These are phyloP conservation scores for Agrochola circellaris DNA, from an alignment of 2,888 invertebrate genomes.

Conservation along the genomic window DNA sequence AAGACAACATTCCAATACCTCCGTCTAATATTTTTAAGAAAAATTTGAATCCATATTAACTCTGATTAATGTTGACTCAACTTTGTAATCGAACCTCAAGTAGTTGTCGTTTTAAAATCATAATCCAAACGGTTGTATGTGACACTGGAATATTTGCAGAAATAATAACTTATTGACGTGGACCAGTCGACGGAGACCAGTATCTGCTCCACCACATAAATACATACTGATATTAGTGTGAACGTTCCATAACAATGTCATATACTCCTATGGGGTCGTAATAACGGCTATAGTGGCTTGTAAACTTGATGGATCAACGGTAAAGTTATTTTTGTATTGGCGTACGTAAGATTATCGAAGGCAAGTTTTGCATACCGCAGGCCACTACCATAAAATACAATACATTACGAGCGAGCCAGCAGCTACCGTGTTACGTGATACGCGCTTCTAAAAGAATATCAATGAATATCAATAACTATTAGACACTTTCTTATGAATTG, in stretches of 20 bases:
- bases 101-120: constrained; percentile 70
- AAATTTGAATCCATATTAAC: constrained; percentile 31
- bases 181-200: constrained; percentile 76
- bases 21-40: constrained; percentile 36
- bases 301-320: constrained; percentile 61
- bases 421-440: constrained; percentile 87
- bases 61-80: constrained; percentile 54
- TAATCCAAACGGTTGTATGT: constrained; percentile 77
- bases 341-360: constrained; percentile 84
- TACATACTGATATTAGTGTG: constrained; percentile 62
- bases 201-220: constrained; percentile 76
- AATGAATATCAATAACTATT: constrained; percentile 77
- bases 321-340: constrained; percentile 78
- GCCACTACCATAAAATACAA: constrained; percentile 87
- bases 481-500: constrained; percentile 77
- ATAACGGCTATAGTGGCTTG: constrained; percentile 68
- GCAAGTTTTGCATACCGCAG: constrained; percentile 87
- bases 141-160: constrained; percentile 84
- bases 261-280: constrained; percentile 43
- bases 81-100: constrained; percentile 52
- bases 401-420: constrained; percentile 83
- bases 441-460: constrained; percentile 78
- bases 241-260: constrained; percentile 12
- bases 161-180: constrained; percentile 81
- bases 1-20: constrained; percentile 44